phyloP scores from a whole-genome alignment of 2,113 vertebrate genomes.

The Clinocottus analis region DNA sequence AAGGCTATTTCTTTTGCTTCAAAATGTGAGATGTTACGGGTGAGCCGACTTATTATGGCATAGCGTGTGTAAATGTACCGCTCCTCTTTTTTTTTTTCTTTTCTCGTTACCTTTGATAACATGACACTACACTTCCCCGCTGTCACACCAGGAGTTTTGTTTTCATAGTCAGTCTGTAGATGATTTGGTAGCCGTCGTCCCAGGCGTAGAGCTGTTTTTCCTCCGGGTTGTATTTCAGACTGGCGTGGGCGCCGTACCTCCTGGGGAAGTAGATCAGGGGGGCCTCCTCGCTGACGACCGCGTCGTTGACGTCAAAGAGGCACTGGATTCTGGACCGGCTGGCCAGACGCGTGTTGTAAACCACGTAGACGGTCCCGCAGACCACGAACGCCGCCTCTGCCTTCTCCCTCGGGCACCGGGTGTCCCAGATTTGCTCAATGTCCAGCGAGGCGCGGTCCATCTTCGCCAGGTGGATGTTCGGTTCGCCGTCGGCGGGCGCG shows the following conservation, averaged over 20 bases:
- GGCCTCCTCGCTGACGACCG: slow-evolving; percentile 87
- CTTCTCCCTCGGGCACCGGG: slow-evolving; percentile 90
- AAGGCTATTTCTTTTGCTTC: neutral
- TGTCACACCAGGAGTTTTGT: slow-evolving; percentile 83
- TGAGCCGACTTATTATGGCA: neutral
- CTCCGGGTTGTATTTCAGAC: slow-evolving; percentile 93
- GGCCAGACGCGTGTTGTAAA: slow-evolving; percentile 94
- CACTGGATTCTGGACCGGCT: slow-evolving; percentile 95
- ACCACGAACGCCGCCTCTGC: slow-evolving; percentile 93
- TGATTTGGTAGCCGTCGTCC: slow-evolving; percentile 97
- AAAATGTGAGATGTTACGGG: neutral
- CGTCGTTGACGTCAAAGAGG: slow-evolving; percentile 92
- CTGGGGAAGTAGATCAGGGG: slow-evolving; percentile 95
- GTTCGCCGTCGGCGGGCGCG: slow-evolving; percentile 86
- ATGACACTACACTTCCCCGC: neutral
- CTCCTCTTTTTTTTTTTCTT: neutral
- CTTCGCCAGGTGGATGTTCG: slow-evolving; percentile 92
- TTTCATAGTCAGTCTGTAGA: slow-evolving; percentile 93
- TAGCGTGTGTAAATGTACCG: neutral
- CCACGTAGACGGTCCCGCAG: slow-evolving; percentile 93
- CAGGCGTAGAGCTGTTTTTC: slow-evolving; percentile 95
- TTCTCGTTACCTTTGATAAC: slow-evolving; percentile 14
- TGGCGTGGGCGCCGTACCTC: slow-evolving; percentile 91
- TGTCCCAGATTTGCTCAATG: slow-evolving; percentile 98
- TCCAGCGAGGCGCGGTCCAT: slow-evolving; percentile 91